These are phyloP conservation scores for Orthonyx spaldingii DNA, from an alignment of 2,113 vertebrate genomes.

Conservation along the genomic window DNA sequence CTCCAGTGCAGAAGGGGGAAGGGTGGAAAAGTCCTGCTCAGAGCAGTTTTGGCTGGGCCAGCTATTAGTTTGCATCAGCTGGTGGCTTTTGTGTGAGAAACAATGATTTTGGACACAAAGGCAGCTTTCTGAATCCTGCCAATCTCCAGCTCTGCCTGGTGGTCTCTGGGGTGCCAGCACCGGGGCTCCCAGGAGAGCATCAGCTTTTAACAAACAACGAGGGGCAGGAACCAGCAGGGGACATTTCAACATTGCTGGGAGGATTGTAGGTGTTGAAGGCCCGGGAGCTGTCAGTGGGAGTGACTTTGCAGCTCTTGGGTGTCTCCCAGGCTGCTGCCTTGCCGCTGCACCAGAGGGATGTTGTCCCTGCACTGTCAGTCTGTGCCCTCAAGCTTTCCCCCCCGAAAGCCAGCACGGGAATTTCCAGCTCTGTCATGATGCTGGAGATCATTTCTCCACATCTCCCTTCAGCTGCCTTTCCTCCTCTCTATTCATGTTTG, in stretches of 20 bases:
- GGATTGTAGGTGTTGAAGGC: not conserved
- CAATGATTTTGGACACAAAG: not conserved
- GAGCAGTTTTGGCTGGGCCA: not conserved
- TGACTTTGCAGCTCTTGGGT: not conserved
- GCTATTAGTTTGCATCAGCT: not conserved
- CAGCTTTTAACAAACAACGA: not conserved
- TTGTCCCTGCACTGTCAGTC: not conserved
- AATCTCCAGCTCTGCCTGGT: not conserved
- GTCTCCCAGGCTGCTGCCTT: not conserved
- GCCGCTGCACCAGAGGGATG: not conserved
- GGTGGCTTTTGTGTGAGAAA: not conserved
- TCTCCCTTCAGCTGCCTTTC: not conserved
- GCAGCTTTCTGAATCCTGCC: not conserved
- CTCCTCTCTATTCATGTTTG: not conserved
- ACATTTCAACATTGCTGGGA: not conserved
- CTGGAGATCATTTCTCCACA: not conserved
- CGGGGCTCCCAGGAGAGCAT: fast-evolving
- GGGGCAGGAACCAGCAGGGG: not conserved
- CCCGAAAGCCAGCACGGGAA: not conserved
- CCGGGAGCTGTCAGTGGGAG: not conserved
- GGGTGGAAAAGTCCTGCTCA: not conserved
- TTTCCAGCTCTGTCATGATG: not conserved
- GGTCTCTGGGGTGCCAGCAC: not conserved
- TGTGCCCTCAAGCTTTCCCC: not conserved
- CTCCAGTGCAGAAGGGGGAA: not conserved